Percentiles rank a stretch among this genome's conserved stretches.
These are phyloP conservation scores for Orchesella cincta DNA, from an alignment of 1,140 invertebrate genomes.

Conservation along the genomic window DNA sequence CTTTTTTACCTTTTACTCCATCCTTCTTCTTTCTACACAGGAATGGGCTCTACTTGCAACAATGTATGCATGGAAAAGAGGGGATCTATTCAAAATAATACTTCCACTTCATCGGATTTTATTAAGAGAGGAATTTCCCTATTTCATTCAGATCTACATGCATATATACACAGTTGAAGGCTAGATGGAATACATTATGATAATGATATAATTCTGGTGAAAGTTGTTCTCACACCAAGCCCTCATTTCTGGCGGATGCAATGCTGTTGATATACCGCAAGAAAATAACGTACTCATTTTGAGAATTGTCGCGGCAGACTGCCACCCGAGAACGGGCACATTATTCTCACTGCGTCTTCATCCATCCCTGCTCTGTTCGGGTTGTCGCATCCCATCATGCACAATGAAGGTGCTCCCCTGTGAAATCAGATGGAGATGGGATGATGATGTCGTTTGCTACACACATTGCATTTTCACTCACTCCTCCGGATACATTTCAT, in stretches of 20 bases:
- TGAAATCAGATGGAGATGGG: background rate
- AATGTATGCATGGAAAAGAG: too few relatives aligned
- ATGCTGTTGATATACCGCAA: background rate
- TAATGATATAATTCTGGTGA: slow-evolving; percentile 20
- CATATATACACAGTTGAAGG: background rate
- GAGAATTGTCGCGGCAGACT: background rate
- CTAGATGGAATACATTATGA: background rate
- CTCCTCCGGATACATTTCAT: background rate
- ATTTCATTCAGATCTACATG: background rate
- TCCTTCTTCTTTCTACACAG: background rate
- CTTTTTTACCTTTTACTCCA: slow-evolving; percentile 6
- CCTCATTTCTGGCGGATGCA: background rate
- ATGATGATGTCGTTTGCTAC: background rate
- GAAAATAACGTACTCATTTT: background rate
- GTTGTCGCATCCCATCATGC: background rate
- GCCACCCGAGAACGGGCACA: too few relatives aligned
- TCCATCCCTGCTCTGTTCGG: background rate
- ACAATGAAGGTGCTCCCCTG: slow-evolving; percentile 11
- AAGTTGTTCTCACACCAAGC: background rate
- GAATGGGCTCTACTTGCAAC: too few relatives aligned
- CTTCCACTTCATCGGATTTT: slow-evolving; percentile 18
- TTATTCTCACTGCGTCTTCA: slow-evolving; percentile 1
- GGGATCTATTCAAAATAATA: background rate
- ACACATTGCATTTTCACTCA: too few relatives aligned
- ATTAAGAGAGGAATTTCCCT: background rate